A percentile compares a stretch with the other conserved stretches of the same genome.
phyloP scores from a whole-genome alignment of 2,888 invertebrate species.

The Clepsis dumicolana region DNA sequence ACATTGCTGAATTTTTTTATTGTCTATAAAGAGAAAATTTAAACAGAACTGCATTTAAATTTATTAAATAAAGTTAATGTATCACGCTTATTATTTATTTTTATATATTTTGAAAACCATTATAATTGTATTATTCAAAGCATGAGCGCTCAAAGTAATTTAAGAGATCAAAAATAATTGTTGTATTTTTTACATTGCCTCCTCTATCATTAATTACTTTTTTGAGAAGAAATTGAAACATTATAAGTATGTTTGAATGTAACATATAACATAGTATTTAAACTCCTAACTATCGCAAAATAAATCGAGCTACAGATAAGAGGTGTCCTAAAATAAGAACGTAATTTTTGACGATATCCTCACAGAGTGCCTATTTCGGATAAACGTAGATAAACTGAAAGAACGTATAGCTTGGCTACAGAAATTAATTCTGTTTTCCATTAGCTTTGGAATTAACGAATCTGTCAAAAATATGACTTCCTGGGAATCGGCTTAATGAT shows the following conservation, averaged over 20 bases:
- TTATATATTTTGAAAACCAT: no score
- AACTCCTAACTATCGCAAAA: neutral
- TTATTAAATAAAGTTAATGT: no score
- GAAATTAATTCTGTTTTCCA: neutral
- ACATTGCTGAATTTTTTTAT: no score
- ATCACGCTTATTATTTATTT: no score
- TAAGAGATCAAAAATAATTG: no score
- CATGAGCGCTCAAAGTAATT: no score
- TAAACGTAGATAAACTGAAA: neutral
- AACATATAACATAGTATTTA: neutral
- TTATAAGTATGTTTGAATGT: neutral
- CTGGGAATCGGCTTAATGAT: neutral
- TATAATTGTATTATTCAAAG: no score
- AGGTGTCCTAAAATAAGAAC: neutral
- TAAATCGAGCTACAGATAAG: neutral
- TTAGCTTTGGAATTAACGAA: neutral
- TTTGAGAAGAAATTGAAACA: neutral
- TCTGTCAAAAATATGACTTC: neutral
- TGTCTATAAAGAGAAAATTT: no score
- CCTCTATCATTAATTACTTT: neutral
- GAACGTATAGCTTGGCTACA: neutral
- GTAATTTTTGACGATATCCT: constrained; percentile 2
- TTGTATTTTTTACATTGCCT: no score
- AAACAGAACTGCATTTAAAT: no score
- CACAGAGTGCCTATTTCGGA: constrained; percentile 8